Evolutionary conservation across 2,113 vertebrate genomes (phyloP), one percentile per base, ranked within the genome.

Genomic region (Zosterops hypoxanthus): DNA sequence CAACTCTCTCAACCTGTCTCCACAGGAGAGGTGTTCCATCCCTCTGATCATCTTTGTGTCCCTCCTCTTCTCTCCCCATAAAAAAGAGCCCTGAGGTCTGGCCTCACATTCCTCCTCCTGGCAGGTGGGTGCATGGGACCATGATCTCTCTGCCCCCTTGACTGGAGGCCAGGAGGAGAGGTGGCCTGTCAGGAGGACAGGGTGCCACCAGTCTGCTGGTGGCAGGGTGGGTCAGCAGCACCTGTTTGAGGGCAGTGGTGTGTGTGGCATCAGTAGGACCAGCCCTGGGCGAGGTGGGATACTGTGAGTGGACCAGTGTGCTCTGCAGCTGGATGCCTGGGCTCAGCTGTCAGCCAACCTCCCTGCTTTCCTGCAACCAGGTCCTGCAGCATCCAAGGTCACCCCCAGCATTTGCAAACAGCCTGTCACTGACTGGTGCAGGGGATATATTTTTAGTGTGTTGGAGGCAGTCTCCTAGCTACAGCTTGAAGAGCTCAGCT

Each of bases 381-480:
- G 17, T 47, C 73, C 18, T 9, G 24, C 47, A 75, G 3, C 34
- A 52, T 19, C 31, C 61, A 68, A 17, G n/a, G 34, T 82, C 31
- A 69, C 6, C 23, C 11, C 23, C 1, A 0, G 78, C 20, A 0
- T 68, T 55, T 34, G 39, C 52, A 78, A 86, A 59, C 44, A 52
- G 55, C 42, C 80, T 86, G 71, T 39, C 60, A 31, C 72, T 2
- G 1, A 10, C 25, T 60, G 52, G n/a, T 1, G 6, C 53, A 53
- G 41, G 26, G 68, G 69, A 78, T 68, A 14, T 97, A 96, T 97
- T 94, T 97, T 96, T 94, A 96, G 68, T 0, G 0, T 64, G 68
- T 56, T 94, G 83, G 82, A 94, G 72, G 80, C 94, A 84, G 88
- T 94, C 64, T 93, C 95, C 91, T 97, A 97, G 95, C 68, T 97